These are phyloP conservation scores for Drosophila tani DNA, from an alignment of 1,140 invertebrate genomes.

Conservation along the genomic window DNA sequence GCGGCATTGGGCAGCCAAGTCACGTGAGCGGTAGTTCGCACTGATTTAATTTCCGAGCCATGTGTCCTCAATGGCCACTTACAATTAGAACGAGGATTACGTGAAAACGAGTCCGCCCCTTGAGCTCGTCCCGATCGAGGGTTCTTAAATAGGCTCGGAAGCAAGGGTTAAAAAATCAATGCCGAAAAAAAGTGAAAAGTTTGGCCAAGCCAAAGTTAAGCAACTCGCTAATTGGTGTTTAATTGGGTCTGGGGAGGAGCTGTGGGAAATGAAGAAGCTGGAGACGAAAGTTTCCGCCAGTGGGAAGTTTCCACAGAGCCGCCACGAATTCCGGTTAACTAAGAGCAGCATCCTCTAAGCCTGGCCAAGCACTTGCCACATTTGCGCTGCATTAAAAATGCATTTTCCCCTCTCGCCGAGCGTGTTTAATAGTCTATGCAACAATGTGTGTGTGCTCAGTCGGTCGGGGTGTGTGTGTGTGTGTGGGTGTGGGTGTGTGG, in stretches of 20 bases:
- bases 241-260: conserved; percentile 34
- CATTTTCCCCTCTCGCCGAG: conserved; percentile 58
- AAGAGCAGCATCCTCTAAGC: conserved; percentile 42
- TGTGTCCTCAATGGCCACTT: conserved; percentile 37
- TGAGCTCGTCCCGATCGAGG: neutral
- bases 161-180: conserved; percentile 27
- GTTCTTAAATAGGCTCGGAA: conserved; percentile 31
- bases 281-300: conserved; percentile 25
- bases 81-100: conserved; percentile 31
- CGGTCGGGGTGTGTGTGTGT: neutral
- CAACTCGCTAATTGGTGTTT: conserved; percentile 42
- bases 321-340: conserved; percentile 45
- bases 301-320: conserved; percentile 34
- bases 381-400: conserved; percentile 80
- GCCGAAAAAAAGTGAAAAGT: conserved; percentile 44
- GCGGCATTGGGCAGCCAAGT: conserved; percentile 45
- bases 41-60: conserved; percentile 48
- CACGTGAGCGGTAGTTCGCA: conserved; percentile 46
- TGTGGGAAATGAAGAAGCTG: too few species aligned
- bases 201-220: conserved; percentile 30
- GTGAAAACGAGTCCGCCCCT: conserved; percentile 35
- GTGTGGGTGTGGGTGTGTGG: conserved; percentile 4
- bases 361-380: conserved; percentile 66
- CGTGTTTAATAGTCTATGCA: conserved; percentile 73
- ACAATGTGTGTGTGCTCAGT: conserved; percentile 54